Evolutionary conservation across 2,888 invertebrate species (phyloP).

Genomic region (Tigriopus californicus): DNA sequence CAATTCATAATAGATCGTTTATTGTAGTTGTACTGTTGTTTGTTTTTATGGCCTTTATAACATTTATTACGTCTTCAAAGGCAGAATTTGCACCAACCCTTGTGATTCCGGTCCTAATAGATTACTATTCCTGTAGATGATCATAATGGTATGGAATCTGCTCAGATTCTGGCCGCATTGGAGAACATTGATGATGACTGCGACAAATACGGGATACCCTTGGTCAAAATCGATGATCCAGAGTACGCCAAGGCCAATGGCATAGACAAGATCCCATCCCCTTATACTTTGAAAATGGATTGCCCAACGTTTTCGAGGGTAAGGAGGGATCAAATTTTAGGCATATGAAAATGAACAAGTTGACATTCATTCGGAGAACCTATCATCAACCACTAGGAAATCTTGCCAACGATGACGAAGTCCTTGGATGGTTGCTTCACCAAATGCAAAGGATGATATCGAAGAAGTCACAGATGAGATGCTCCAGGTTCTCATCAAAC

Average conservation of each 20-base stretch:
- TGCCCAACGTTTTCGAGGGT: slow-evolving; percentile 32
- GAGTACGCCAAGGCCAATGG: slow-evolving; percentile 70
- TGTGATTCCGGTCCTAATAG: too few relatives aligned
- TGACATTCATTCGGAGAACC: too few relatives aligned
- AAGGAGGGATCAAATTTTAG: too few relatives aligned
- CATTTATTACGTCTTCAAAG: too few relatives aligned
- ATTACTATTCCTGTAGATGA: slow-evolving; percentile 43
- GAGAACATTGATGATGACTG: slow-evolving; percentile 87
- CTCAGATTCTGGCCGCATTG: slow-evolving; percentile 60
- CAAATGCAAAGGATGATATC: slow-evolving; percentile 76
- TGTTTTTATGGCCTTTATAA: too few relatives aligned
- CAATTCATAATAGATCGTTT: too few relatives aligned
- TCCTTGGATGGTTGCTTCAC: slow-evolving; percentile 73
- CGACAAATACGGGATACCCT: slow-evolving; percentile 65
- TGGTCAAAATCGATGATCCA: slow-evolving; percentile 43
- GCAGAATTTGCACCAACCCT: too few relatives aligned
- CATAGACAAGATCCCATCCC: slow-evolving; percentile 60
- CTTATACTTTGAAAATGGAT: slow-evolving; percentile 46
- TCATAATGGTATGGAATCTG: slow-evolving; percentile 68
- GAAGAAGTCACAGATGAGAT: slow-evolving; percentile 77
- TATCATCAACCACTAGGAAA: too few relatives aligned
- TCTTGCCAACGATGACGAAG: slow-evolving; percentile 75
- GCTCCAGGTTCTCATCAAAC: slow-evolving; percentile 70
- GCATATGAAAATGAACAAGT: too few relatives aligned
- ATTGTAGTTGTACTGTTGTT: too few relatives aligned